Evolutionary conservation across 2,888 invertebrate species (phyloP).

Genomic region (Luffia ferchaultella): DNA sequence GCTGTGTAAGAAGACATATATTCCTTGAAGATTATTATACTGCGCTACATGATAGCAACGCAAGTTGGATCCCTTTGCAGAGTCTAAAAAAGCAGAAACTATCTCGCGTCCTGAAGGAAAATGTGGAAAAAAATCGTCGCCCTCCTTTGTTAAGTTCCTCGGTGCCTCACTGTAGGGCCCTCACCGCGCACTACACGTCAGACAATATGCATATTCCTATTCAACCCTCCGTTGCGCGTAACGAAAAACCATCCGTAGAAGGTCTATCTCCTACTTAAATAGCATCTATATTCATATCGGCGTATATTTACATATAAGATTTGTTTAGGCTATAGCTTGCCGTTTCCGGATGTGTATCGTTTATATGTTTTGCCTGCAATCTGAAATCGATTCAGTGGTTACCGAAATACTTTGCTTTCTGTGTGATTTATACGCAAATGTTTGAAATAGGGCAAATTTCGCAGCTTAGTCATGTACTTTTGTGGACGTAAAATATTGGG

Average conservation of each 20-base stretch:
- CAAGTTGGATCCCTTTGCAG: too few relatives aligned
- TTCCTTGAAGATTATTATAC: too few relatives aligned
- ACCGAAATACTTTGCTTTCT: too few relatives aligned
- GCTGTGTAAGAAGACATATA: too few relatives aligned
- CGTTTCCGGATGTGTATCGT: not conserved
- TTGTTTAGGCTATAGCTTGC: not conserved
- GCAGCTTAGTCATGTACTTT: too few relatives aligned
- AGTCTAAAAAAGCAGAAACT: too few relatives aligned
- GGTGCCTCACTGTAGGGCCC: constrained; percentile 1
- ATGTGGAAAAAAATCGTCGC: not conserved
- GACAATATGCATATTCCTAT: constrained; percentile 5
- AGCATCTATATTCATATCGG: constrained; percentile 63
- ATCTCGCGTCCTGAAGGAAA: not conserved
- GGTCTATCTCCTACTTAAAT: constrained; percentile 38
- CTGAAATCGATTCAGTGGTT: not conserved
- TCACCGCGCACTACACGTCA: constrained; percentile 1
- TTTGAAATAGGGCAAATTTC: too few relatives aligned
- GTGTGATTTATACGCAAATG: too few relatives aligned
- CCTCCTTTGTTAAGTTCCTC: constrained; percentile 3
- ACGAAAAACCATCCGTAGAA: not conserved
- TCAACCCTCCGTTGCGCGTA: not conserved
- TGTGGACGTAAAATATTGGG: too few relatives aligned
- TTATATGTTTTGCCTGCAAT: not conserved
- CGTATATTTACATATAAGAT: constrained; percentile 40
- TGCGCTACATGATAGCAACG: too few relatives aligned